Evolutionary conservation across 2,113 vertebrate genomes (phyloP).

Genomic region (Neodontobutis hainanensis): DNA sequence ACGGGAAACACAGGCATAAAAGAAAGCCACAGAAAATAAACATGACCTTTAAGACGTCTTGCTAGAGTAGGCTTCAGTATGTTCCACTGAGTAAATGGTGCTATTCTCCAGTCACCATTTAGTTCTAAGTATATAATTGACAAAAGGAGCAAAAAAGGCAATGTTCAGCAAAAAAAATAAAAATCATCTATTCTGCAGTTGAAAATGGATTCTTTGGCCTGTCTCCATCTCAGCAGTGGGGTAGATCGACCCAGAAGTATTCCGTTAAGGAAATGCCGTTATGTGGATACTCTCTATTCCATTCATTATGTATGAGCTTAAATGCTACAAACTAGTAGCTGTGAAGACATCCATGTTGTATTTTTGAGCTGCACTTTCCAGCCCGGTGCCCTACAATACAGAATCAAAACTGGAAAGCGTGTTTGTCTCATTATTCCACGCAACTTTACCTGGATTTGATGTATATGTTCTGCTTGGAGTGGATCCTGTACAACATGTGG

Average conservation of each 20-base stretch:
- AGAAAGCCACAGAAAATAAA: constrained; percentile 51
- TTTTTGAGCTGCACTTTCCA: constrained; percentile 53
- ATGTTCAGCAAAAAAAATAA: constrained; percentile 37
- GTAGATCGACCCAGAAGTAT: constrained; percentile 64
- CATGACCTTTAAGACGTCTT: constrained; percentile 64
- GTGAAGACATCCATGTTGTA: constrained; percentile 61
- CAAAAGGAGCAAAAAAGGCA: constrained; percentile 38
- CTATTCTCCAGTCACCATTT: constrained; percentile 63
- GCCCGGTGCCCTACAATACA: constrained; percentile 31
- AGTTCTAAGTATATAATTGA: constrained; percentile 64
- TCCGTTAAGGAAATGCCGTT: constrained; percentile 62
- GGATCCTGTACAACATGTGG: constrained; percentile 2
- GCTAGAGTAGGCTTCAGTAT: constrained; percentile 44
- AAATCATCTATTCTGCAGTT: constrained; percentile 46
- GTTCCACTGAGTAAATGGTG: constrained; percentile 58
- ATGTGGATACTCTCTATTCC: constrained; percentile 64
- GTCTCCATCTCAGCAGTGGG: constrained; percentile 45
- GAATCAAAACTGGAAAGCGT: constrained; percentile 36
- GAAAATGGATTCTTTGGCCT: constrained; percentile 62
- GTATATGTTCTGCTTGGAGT: constrained; percentile 24
- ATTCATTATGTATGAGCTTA: constrained; percentile 80
- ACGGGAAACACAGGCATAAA: constrained; percentile 62
- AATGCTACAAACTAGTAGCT: constrained; percentile 76
- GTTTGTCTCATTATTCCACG: constrained; percentile 18
- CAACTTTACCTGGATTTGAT: constrained; percentile 41